A percentile compares a stretch with the other conserved stretches of the same genome.
Conservation (phyloP, 2,113 vertebrate genomes). For the Hypomesus transpacificus region DNA sequence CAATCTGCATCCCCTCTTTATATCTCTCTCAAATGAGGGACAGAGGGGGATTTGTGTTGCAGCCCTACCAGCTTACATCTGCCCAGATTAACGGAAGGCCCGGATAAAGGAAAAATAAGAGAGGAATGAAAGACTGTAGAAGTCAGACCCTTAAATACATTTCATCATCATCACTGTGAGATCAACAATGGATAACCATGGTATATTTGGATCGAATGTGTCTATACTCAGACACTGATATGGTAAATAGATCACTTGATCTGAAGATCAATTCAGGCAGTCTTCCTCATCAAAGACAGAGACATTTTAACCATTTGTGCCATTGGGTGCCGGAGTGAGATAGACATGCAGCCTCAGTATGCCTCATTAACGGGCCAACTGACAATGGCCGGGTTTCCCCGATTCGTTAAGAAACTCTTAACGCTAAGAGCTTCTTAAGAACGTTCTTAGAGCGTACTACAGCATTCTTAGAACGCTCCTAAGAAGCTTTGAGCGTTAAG, state of each 20-base stretch:
- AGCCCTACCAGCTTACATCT: slow-evolving; percentile 58
- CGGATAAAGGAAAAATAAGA: slow-evolving; percentile 43
- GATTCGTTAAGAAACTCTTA: no score
- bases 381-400: no score
- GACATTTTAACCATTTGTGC: slow-evolving; percentile 23
- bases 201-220: slow-evolving; percentile 21
- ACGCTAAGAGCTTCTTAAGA: no score
- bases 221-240: background rate
- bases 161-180: background rate
- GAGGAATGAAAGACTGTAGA: slow-evolving; percentile 5
- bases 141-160: background rate
- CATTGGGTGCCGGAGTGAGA: slow-evolving; percentile 16
- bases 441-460: no score
- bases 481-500: no score
- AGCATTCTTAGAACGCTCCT: no score
- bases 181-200: background rate
- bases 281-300: background rate
- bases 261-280: background rate
- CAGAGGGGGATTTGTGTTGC: slow-evolving; percentile 68
- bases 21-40: slow-evolving; percentile 60
- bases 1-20: slow-evolving; percentile 56
- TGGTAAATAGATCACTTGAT: slow-evolving; percentile 27
- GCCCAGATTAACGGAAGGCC: slow-evolving; percentile 63
- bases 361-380: slow-evolving; percentile 19
- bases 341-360: slow-evolving; percentile 26